Evolutionary conservation across 2,113 vertebrate genomes (phyloP), one percentile per base, ranked within the genome.

Genomic region (Oenanthe melanoleuca): DNA sequence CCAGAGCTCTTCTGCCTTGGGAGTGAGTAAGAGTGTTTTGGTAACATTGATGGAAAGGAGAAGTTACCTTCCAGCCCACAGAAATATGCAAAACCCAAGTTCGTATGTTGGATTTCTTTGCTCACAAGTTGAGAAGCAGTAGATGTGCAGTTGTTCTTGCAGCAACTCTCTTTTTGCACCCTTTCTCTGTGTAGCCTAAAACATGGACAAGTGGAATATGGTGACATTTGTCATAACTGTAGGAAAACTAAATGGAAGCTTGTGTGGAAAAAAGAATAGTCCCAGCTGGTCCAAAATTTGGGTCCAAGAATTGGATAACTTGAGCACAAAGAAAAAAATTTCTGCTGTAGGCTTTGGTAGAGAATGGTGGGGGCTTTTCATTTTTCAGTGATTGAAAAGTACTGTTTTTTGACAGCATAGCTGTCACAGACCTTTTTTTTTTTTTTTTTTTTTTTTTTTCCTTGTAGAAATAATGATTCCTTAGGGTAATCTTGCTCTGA

Each of bases 381-480:
- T 80, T 85, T 93, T 47, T 72, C 40, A 15, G 21, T 14, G 5
- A 28, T 10, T 60, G 25, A 53, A 67, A 91, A 65, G 45, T 33
- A 26, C 18, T 56, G 11, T 13, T 67, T 53, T 92, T 92, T 71
- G 52, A 79, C 52, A 65, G 52, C 22, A 14, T 38, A 60, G 34
- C 71, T 81, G 72, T 86, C 69, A 47, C 40, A 44, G 4, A 5
- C 24, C 69, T 72, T 33, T 74, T 57, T 50, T n/a, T n/a, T n/a
- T n/a, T n/a, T n/a, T n/a, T 75, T 50, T 38, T 37, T 57, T 71
- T 77, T 37, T 13, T 20, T 26, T 26, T 14, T 11, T 7, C 33
- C 63, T 77, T 94, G 65, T 47, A 89, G 38, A 83, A 92, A 53
- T 55, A 78, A 56, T 67, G 42, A 52, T 89, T 96, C 63, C 59